phyloP scores from a whole-genome alignment of 2,888 invertebrate species.

The Ochropleura leucogaster region DNA sequence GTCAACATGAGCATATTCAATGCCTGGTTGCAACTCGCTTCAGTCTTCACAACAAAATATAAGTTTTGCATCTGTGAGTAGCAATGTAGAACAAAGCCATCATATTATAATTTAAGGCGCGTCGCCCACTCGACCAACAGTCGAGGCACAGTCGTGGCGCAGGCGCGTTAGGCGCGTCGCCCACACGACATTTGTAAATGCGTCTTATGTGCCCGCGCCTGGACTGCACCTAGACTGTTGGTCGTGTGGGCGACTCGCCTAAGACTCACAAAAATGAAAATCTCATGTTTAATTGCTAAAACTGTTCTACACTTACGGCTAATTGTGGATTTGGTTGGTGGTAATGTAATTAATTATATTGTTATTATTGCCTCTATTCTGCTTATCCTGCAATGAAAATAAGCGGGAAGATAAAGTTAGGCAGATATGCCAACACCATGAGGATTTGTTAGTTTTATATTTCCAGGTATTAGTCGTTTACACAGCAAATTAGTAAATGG shows the following conservation, averaged over 20 bases:
- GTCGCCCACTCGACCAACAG: too few species aligned
- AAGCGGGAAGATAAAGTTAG: slow-evolving; percentile 17
- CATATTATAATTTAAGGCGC: neutral
- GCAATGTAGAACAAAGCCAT: neutral
- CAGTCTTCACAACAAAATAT: slow-evolving; percentile 34
- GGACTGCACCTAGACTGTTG: too few species aligned
- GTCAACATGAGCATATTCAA: neutral
- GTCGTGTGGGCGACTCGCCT: too few species aligned
- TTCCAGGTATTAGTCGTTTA: neutral
- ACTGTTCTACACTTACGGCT: slow-evolving; percentile 40
- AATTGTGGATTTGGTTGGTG: slow-evolving; percentile 30
- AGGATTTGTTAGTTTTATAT: neutral
- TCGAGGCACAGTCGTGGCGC: too few species aligned
- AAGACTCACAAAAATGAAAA: slow-evolving; percentile 22
- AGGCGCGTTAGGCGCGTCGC: too few species aligned
- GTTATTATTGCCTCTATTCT: slow-evolving; percentile 36
- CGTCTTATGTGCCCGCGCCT: too few species aligned
- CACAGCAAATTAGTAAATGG: neutral
- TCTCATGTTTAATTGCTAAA: slow-evolving; percentile 27
- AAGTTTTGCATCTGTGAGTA: slow-evolving; percentile 20
- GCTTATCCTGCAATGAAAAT: slow-evolving; percentile 49
- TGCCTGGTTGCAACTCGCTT: neutral
- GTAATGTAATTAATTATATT: slow-evolving; percentile 20
- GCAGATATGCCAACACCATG: neutral
- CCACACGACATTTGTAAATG: too few species aligned